A percentile compares a stretch with the other conserved stretches of the same genome.
phyloP scores from a whole-genome alignment of 2,797 vertebrate genomes.

The Alectoris magna region DNA sequence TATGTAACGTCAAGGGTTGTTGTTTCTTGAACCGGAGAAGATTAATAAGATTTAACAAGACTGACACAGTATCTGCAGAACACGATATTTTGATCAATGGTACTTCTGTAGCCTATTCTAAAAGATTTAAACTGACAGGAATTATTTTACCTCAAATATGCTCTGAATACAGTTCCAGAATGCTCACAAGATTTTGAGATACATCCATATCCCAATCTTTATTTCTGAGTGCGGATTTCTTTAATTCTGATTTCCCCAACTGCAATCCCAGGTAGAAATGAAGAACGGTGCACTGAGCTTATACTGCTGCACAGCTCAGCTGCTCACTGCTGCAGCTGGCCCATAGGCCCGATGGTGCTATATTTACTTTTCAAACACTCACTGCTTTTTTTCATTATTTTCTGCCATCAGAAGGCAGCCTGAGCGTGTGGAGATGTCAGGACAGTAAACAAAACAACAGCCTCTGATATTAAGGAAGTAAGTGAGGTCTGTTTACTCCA shows the following conservation, averaged over 20 bases:
- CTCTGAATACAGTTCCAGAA: not conserved
- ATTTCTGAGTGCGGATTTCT: not conserved
- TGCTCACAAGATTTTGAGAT: not conserved
- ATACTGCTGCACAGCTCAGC: not conserved
- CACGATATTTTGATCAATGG: not conserved
- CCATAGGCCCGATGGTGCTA: not conserved
- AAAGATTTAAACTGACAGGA: not conserved
- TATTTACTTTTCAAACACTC: not conserved
- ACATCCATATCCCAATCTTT: not conserved
- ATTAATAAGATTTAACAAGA: slow-evolving; percentile 26
- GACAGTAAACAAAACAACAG: not conserved
- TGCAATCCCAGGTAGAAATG: not conserved
- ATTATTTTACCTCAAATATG: not conserved
- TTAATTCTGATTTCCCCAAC: not conserved
- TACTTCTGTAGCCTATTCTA: not conserved
- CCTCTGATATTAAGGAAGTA: not conserved
- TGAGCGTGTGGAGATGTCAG: not conserved
- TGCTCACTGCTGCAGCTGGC: not conserved
- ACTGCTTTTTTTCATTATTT: not conserved
- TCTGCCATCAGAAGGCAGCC: not conserved
- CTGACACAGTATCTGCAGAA: not conserved
- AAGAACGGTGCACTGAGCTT: not conserved
- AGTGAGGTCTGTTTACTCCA: not conserved
- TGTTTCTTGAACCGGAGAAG: not conserved
- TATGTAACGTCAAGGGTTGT: not conserved